Evolutionary conservation across 2,888 invertebrate genomes (phyloP).

Genomic region (Nymphalis urticae): DNA sequence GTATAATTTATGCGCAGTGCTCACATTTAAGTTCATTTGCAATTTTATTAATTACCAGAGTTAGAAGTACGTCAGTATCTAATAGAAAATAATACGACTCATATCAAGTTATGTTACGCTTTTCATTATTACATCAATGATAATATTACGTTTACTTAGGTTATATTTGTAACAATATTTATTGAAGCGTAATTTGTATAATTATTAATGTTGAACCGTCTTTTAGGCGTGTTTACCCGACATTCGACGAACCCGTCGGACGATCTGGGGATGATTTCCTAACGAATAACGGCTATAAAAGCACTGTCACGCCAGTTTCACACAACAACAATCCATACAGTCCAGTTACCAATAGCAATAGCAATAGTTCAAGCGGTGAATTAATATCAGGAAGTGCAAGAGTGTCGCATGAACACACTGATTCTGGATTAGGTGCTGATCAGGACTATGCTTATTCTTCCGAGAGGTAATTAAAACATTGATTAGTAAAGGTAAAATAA

Average conservation of each 20-base stretch:
- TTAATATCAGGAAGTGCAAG: slow-evolving; percentile 77
- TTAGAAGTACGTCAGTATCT: too few species aligned
- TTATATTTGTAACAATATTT: too few species aligned
- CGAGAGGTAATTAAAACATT: slow-evolving; percentile 76
- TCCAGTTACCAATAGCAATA: slow-evolving; percentile 77
- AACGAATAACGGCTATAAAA: slow-evolving; percentile 74
- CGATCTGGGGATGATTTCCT: slow-evolving; percentile 68
- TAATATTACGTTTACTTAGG: too few species aligned
- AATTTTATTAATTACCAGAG: background rate
- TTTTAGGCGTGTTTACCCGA: slow-evolving; percentile 72
- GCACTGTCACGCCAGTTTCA: slow-evolving; percentile 63
- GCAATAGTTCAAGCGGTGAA: slow-evolving; percentile 79
- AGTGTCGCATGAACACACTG: slow-evolving; percentile 88
- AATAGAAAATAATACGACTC: background rate
- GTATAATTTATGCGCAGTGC: slow-evolving; percentile 4
- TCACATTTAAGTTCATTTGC: background rate
- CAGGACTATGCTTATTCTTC: slow-evolving; percentile 88
- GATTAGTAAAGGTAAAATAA: background rate
- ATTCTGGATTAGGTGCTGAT: slow-evolving; percentile 88
- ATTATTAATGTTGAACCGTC: slow-evolving; percentile 9
- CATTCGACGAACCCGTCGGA: slow-evolving; percentile 64
- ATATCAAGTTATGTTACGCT: background rate
- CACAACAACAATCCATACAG: slow-evolving; percentile 77
- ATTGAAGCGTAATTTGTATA: background rate
- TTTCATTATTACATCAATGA: background rate